phyloP scores from a whole-genome alignment of 2,888 invertebrate genomes.

The Agonopterix alstromeriana region DNA sequence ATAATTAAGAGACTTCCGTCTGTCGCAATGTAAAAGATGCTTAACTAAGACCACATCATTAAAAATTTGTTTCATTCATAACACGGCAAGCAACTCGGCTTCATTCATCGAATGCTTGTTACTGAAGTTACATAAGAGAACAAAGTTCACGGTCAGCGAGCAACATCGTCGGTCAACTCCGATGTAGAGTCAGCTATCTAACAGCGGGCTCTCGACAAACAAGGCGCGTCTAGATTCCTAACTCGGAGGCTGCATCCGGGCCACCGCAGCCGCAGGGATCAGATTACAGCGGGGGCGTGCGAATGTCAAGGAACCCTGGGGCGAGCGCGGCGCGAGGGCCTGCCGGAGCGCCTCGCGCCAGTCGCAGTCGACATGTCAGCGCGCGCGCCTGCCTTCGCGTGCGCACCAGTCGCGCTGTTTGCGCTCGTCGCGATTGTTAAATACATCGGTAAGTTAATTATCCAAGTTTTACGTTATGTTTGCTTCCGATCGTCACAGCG shows the following conservation, averaged over 20 bases:
- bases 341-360: slow-evolving; percentile 14
- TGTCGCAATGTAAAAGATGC: no score
- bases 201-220: slow-evolving; percentile 40
- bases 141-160: slow-evolving; percentile 61
- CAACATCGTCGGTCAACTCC: slow-evolving; percentile 39
- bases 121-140: slow-evolving; percentile 46
- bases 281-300: slow-evolving; percentile 56
- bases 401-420: slow-evolving; percentile 18
- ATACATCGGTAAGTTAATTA: slow-evolving; percentile 41
- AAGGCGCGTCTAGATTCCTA: slow-evolving; percentile 66
- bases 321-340: not conserved
- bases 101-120: slow-evolving; percentile 39
- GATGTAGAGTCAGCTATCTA: slow-evolving; percentile 3
- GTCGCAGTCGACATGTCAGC: slow-evolving; percentile 46
- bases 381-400: slow-evolving; percentile 40
- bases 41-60: no score
- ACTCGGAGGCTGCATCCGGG: slow-evolving; percentile 71
- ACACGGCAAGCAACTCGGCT: slow-evolving; percentile 5
- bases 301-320: slow-evolving; percentile 73
- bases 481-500: not conserved
- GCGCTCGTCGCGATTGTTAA: slow-evolving; percentile 21
- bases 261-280: slow-evolving; percentile 54
- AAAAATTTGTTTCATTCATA: not conserved
- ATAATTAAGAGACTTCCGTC: no score
- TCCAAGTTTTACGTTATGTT: not conserved